Conservation (phyloP, 1,140 invertebrate genomes). For the Alviniconcha marisindica region DNA sequence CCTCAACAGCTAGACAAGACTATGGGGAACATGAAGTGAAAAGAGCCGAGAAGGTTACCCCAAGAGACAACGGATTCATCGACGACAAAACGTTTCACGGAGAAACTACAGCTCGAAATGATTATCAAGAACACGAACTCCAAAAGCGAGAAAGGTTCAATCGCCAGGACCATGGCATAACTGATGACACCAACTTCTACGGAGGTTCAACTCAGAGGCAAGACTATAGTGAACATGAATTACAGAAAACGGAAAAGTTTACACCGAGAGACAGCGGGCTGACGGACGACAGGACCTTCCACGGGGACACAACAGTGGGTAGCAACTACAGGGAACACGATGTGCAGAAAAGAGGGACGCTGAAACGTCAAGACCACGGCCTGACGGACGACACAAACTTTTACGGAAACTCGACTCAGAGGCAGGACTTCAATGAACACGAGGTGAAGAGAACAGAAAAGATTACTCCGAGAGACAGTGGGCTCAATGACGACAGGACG, state of each 20-base stretch:
- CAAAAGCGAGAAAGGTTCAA: background rate
- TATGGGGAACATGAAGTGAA: background rate
- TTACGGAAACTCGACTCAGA: background rate
- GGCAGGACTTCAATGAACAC: conserved; percentile 6
- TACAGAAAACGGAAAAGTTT: background rate
- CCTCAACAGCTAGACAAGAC: background rate
- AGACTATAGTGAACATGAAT: background rate
- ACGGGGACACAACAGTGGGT: background rate
- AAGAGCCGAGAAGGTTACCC: background rate
- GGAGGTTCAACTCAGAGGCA: background rate
- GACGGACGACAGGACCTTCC: background rate
- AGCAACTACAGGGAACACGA: background rate
- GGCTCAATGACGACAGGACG: background rate
- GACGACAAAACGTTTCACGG: background rate
- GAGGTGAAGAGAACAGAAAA: background rate
- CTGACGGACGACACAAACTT: background rate
- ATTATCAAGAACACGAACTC: background rate
- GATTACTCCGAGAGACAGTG: background rate
- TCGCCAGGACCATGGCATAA: background rate
- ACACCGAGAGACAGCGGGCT: background rate
- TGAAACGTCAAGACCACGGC: background rate
- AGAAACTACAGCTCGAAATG: background rate
- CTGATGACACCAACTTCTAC: background rate
- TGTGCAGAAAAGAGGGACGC: background rate
- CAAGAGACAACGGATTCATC: background rate